Evolutionary conservation across 2,113 vertebrate genomes (phyloP).

Genomic region (Oncorhynchus gorbuscha): DNA sequence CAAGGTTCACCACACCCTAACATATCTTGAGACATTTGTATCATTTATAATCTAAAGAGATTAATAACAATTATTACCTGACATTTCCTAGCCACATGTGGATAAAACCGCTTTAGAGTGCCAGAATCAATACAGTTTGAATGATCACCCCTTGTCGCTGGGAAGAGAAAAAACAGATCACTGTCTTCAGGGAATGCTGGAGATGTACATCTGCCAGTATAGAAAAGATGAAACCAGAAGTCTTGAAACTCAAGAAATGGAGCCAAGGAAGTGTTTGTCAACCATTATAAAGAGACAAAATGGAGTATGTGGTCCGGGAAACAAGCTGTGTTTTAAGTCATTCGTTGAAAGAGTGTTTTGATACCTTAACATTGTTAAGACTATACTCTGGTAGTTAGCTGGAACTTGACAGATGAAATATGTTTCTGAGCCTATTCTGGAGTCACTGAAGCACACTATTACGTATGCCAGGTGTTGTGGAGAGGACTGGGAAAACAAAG

Average conservation of each 20-base stretch:
- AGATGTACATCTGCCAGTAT: not conserved
- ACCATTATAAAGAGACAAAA: not conserved
- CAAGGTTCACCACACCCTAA: conserved; percentile 14
- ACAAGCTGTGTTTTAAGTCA: too few relatives aligned
- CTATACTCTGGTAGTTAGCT: too few relatives aligned
- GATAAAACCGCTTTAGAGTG: not conserved
- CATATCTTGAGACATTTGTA: conserved; percentile 4
- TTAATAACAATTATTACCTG: conserved; percentile 24
- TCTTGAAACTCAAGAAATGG: not conserved
- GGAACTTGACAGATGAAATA: too few relatives aligned
- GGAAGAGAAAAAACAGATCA: not conserved
- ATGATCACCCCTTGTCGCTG: not conserved
- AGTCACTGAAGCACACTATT: too few relatives aligned
- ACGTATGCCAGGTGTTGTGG: too few relatives aligned
- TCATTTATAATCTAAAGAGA: conserved; percentile 7
- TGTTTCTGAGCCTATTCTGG: too few relatives aligned
- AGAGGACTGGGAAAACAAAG: too few relatives aligned
- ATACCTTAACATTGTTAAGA: too few relatives aligned
- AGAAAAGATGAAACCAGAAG: conserved; percentile 4
- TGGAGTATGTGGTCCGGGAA: not conserved
- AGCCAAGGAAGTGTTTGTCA: not conserved
- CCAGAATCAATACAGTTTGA: conserved; percentile 1
- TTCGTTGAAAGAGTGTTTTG: too few relatives aligned
- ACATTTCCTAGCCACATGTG: not conserved
- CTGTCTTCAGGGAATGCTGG: not conserved